phyloP scores from a whole-genome alignment of 2,113 vertebrate species.

The Ciconia boyciana region DNA sequence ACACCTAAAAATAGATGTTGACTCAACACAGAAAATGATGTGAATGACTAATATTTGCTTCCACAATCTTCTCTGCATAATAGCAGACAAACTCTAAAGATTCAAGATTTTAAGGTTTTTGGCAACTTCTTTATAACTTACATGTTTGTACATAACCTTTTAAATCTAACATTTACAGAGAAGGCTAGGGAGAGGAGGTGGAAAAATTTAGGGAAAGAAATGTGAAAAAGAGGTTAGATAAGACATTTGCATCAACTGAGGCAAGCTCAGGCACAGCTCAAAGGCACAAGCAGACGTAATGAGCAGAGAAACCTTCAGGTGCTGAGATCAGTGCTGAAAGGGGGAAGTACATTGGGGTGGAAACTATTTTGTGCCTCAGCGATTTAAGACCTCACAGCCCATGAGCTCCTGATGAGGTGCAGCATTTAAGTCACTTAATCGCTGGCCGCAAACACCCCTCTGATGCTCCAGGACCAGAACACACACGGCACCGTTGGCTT shows the following conservation, averaged over 20 bases:
- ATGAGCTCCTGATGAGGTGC: not conserved
- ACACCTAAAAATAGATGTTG: conserved; percentile 75
- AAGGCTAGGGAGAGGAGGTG: conserved; percentile 11
- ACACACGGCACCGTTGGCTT: accelerated
- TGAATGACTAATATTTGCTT: conserved; percentile 74
- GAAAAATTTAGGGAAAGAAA: not conserved
- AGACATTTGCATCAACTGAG: not conserved
- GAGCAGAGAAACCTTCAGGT: not conserved
- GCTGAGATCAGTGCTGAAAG: not conserved
- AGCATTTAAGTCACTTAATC: not conserved
- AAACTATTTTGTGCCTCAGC: not conserved
- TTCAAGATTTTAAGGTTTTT: conserved; percentile 1
- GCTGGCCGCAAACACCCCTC: not conserved
- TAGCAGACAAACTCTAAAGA: conserved; percentile 31
- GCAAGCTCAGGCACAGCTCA: not conserved
- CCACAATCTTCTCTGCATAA: conserved; percentile 51
- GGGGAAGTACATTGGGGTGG: not conserved
- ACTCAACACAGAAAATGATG: conserved; percentile 73
- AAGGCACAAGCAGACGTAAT: not conserved
- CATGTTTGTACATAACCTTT: conserved; percentile 34
- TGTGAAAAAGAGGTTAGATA: not conserved
- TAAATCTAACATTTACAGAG: conserved; percentile 39
- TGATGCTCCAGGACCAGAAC: not conserved
- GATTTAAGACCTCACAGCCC: not conserved
- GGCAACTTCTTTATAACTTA: conserved; percentile 22